Evolutionary conservation across 2,888 invertebrate genomes (phyloP).

Genomic region (Ligdia adustata): DNA sequence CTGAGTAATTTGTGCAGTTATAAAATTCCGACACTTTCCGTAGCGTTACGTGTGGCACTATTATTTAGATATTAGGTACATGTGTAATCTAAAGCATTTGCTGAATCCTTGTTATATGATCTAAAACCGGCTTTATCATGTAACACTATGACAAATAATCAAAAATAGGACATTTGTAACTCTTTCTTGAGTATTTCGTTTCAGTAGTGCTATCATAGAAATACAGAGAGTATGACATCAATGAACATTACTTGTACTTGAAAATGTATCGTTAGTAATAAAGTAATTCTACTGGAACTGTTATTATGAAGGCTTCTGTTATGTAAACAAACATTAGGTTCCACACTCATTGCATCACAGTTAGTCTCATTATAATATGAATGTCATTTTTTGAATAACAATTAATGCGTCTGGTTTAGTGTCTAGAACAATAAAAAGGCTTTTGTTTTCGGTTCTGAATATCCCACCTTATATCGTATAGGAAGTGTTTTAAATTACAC

Average conservation of each 20-base stretch:
- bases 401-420: conserved; percentile 8
- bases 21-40: conserved; percentile 58
- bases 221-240: no score
- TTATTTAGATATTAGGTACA: conserved; percentile 34
- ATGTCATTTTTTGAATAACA: conserved; percentile 11
- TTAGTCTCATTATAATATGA: neutral
- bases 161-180: no score
- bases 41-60: conserved; percentile 49
- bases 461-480: conserved; percentile 6
- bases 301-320: conserved; percentile 9
- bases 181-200: no score
- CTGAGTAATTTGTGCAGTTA: conserved; percentile 66
- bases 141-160: no score
- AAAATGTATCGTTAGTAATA: no score
- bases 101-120: neutral
- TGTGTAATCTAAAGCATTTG: conserved; percentile 1
- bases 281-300: conserved; percentile 8
- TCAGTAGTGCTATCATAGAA: no score
- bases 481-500: no score
- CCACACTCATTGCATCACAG: conserved; percentile 5
- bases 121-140: no score
- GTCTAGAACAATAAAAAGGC: conserved; percentile 7
- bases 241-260: no score
- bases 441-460: conserved; percentile 10
- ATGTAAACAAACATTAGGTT: conserved; percentile 20